phyloP scores from a whole-genome alignment of 2,797 vertebrate species.

The Tarsius wallacei region DNA sequence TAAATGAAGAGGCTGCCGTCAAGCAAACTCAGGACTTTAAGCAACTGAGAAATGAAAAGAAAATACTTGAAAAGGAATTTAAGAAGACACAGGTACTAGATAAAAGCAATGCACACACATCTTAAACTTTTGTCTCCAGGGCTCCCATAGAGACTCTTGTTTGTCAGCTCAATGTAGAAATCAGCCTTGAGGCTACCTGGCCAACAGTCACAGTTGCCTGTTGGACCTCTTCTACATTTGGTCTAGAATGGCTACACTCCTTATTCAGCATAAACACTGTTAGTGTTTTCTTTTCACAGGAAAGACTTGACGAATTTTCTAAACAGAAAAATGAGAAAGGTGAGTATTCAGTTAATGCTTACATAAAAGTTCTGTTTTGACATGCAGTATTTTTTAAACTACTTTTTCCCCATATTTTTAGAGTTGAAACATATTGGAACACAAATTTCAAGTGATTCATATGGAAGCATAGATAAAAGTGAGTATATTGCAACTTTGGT shows the following conservation, averaged over 20 bases:
- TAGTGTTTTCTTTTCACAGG: constrained; percentile 89
- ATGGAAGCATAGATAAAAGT: constrained; percentile 95
- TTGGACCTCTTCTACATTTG: fast-evolving
- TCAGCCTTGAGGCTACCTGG: fast-evolving
- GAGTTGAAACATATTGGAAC: constrained; percentile 92
- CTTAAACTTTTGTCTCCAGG: fast-evolving
- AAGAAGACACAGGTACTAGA: constrained; percentile 92
- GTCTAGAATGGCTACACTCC: fast-evolving
- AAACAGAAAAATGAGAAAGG: constrained; percentile 93
- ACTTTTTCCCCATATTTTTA: constrained; percentile 77
- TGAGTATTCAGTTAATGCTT: constrained; percentile 86
- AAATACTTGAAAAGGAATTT: constrained; percentile 93
- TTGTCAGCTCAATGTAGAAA: fast-evolving
- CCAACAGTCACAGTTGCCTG: fast-evolving
- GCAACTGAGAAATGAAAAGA: constrained; percentile 94
- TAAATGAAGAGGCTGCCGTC: constrained; percentile 92
- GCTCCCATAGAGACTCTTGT: no score
- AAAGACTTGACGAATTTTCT: constrained; percentile 91
- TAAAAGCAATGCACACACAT: neutral
- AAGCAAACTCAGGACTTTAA: constrained; percentile 93
- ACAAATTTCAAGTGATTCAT: constrained; percentile 90
- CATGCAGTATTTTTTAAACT: constrained; percentile 50
- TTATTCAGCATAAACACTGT: neutral
- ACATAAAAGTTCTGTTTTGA: constrained; percentile 38
- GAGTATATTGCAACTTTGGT: constrained; percentile 64